Evolutionary conservation across 1,140 invertebrate species (phyloP).

Genomic region (Prorops nasuta): DNA sequence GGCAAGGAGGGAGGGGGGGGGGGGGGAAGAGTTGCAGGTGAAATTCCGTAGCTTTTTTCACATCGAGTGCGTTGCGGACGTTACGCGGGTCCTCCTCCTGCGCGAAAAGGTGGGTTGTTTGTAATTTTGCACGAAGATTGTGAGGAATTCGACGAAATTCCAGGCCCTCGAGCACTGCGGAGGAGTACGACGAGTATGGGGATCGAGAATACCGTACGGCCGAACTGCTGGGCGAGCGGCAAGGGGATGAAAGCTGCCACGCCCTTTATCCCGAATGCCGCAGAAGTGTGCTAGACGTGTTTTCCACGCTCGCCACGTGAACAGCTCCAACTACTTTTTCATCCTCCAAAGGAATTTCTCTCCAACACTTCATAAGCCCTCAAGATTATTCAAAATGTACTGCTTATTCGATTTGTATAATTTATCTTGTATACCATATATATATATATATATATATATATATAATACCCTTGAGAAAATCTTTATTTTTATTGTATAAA

Average conservation of each 20-base stretch:
- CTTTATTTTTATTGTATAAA: too few relatives aligned
- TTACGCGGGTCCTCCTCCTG: not conserved
- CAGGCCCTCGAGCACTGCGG: conserved; percentile 52
- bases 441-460: too few relatives aligned
- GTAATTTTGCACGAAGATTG: conserved; percentile 18
- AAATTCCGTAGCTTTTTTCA: not conserved
- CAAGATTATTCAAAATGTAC: too few relatives aligned
- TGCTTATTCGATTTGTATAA: too few relatives aligned
- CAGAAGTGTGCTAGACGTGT: conserved; percentile 48
- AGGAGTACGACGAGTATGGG: conserved; percentile 43
- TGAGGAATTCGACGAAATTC: conserved; percentile 27
- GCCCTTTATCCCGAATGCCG: conserved; percentile 52
- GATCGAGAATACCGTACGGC: conserved; percentile 51
- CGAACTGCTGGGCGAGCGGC: conserved; percentile 42
- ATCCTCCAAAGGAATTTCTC: too few relatives aligned
- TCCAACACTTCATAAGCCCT: too few relatives aligned
- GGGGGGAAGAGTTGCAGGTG: not conserved
- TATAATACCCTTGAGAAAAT: too few relatives aligned
- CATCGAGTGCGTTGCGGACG: not conserved
- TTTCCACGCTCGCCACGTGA: conserved; percentile 33
- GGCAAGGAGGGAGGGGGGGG: not conserved
- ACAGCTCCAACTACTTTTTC: not conserved
- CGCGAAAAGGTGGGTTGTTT: conserved; percentile 7
- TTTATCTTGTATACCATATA: too few relatives aligned
- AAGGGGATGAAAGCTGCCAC: conserved; percentile 44